Conservation (phyloP, 92 coral and sea anemone genomes). For the Epizoanthus ramosus region DNA sequence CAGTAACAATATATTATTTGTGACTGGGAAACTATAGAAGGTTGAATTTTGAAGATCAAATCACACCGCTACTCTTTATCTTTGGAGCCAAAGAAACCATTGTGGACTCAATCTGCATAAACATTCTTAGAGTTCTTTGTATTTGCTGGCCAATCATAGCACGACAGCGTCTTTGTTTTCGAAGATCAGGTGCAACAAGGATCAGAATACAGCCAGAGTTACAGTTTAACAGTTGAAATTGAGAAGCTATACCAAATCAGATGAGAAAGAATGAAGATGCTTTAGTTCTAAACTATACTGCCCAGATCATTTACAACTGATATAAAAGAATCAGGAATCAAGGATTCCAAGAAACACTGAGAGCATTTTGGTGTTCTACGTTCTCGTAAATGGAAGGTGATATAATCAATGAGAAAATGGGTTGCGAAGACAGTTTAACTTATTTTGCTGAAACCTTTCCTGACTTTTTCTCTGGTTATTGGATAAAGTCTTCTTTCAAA, state of each 20-base stretch:
- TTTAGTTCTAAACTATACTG: background rate
- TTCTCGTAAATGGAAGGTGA: background rate
- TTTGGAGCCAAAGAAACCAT: background rate
- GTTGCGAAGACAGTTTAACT: background rate
- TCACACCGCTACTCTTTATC: no score
- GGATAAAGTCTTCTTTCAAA: background rate
- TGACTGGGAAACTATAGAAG: background rate
- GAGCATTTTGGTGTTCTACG: background rate
- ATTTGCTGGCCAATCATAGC: background rate
- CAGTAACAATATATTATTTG: background rate
- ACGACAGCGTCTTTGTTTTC: background rate
- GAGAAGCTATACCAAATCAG: background rate
- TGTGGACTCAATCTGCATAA: background rate
- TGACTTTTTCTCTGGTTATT: background rate
- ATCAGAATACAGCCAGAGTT: background rate
- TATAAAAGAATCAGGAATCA: background rate
- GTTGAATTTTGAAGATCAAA: background rate
- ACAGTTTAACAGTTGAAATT: no score
- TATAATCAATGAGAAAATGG: background rate
- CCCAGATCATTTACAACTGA: background rate
- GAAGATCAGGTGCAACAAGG: conserved; percentile 3
- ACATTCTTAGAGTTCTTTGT: background rate
- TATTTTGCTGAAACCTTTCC: conserved; percentile 8
- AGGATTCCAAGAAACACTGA: background rate
- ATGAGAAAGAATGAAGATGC: background rate